Evolutionary conservation across 2,113 vertebrate genomes (phyloP).

Genomic region (Urocynchramus pylzowi): DNA sequence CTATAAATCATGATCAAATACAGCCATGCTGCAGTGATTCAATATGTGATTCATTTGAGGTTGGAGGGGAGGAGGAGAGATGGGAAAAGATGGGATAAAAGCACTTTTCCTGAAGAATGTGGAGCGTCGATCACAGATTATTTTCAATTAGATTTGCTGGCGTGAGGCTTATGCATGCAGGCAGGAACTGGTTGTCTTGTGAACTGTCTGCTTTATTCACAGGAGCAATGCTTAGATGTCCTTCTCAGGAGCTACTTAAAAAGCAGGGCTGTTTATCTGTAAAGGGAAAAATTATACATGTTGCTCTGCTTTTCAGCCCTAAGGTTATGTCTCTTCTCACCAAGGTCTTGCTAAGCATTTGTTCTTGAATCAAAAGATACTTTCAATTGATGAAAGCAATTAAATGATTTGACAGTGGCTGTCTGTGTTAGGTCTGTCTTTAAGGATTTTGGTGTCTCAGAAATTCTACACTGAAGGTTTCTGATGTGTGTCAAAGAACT

Average conservation of each 20-base stretch:
- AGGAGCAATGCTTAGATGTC: conserved; percentile 59
- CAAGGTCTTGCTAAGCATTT: conserved; percentile 44
- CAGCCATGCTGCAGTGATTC: conserved; percentile 5
- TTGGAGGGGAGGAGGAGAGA: conserved; percentile 12
- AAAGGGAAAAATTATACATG: neutral
- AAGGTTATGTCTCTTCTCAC: conserved; percentile 60
- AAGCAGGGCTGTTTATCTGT: conserved; percentile 54
- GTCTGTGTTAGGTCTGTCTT: conserved; percentile 50
- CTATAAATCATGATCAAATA: conserved; percentile 59
- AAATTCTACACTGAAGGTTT: conserved; percentile 57
- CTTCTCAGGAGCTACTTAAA: conserved; percentile 55
- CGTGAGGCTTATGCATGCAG: conserved; percentile 11
- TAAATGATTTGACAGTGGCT: conserved; percentile 42
- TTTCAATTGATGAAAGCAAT: conserved; percentile 62
- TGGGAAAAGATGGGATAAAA: conserved; percentile 59
- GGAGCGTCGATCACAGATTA: conserved; percentile 54
- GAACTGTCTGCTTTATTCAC: conserved; percentile 55
- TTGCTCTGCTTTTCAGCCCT: conserved; percentile 56
- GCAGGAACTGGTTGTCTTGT: conserved; percentile 59
- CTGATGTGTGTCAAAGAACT: conserved; percentile 59
- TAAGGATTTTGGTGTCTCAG: conserved; percentile 51
- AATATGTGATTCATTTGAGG: conserved; percentile 53
- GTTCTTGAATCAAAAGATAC: conserved; percentile 63
- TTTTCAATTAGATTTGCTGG: conserved; percentile 62
- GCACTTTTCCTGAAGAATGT: conserved; percentile 33